Conservation (phyloP, 2,113 vertebrate species). For the Anguilla japonica region DNA sequence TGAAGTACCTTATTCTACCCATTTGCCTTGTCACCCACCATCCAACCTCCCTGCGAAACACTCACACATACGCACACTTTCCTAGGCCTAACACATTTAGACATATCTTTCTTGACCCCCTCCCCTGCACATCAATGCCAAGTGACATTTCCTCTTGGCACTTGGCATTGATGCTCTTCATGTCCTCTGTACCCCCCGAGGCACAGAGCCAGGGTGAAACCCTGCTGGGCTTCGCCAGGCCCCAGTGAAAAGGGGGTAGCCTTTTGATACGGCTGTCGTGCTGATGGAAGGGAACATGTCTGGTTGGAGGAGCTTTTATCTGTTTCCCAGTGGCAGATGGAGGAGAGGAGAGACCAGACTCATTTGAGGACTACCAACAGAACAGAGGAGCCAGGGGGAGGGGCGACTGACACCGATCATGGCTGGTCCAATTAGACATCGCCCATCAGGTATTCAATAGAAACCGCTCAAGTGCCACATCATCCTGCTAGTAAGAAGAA, state of each 20-base stretch:
- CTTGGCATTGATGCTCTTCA: conserved; percentile 36
- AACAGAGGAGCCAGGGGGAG: conserved; percentile 39
- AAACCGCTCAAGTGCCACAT: conserved; percentile 20
- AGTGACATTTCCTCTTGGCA: conserved; percentile 17
- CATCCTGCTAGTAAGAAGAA: background rate
- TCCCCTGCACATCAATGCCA: too few species aligned
- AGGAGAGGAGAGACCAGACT: conserved; percentile 36
- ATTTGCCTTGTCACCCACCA: background rate
- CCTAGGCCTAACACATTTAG: background rate
- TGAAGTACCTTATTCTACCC: too few species aligned
- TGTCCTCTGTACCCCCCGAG: conserved; percentile 21
- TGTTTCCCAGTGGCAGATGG: conserved; percentile 46
- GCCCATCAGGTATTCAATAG: conserved; percentile 33
- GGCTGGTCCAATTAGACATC: conserved; percentile 41
- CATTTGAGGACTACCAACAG: conserved; percentile 39
- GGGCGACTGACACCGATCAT: conserved; percentile 35
- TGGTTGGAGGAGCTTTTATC: conserved; percentile 45
- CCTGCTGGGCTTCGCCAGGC: conserved; percentile 31
- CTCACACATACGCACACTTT: background rate
- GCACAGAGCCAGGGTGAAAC: conserved; percentile 30
- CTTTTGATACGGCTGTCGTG: conserved; percentile 39
- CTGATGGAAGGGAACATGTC: conserved; percentile 42
- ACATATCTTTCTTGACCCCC: background rate
- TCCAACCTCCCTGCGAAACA: background rate
- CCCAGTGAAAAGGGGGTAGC: conserved; percentile 17